Percentiles rank a stretch among this genome's conserved stretches.
Conservation (phyloP, 2,113 vertebrate species). For the Pelecanus crispus region DNA sequence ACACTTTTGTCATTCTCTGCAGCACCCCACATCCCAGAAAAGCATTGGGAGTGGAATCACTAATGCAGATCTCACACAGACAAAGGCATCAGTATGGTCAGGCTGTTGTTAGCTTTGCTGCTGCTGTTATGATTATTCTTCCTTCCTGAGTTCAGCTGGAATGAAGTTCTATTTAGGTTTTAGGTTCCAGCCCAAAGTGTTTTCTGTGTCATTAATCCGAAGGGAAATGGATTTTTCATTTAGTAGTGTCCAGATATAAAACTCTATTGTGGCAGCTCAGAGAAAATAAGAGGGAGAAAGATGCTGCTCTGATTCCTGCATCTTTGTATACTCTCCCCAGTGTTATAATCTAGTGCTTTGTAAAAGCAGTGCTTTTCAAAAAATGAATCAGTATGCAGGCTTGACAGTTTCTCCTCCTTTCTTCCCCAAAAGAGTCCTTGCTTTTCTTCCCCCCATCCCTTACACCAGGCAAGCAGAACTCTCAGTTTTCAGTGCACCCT, state of each 20-base stretch:
- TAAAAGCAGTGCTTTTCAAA: neutral
- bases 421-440: neutral
- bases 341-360: neutral
- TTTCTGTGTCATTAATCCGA: slow-evolving; percentile 8
- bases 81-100: neutral
- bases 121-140: neutral
- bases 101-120: neutral
- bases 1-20: neutral
- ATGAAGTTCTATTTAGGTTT: neutral
- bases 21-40: neutral
- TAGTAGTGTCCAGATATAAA: neutral
- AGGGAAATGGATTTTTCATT: slow-evolving; percentile 42
- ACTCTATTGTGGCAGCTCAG: neutral
- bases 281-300: neutral
- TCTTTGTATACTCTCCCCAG: neutral
- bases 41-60: neutral
- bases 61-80: neutral
- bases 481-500: neutral
- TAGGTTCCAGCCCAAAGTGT: neutral
- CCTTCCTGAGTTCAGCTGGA: neutral
- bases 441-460: neutral
- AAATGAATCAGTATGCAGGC: neutral
- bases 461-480: neutral
- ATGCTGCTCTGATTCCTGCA: neutral
- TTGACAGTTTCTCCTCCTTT: neutral